Percentiles rank a stretch among this genome's conserved stretches.
phyloP scores from a whole-genome alignment of 2,113 vertebrate species.

The Takifugu bimaculatus region DNA sequence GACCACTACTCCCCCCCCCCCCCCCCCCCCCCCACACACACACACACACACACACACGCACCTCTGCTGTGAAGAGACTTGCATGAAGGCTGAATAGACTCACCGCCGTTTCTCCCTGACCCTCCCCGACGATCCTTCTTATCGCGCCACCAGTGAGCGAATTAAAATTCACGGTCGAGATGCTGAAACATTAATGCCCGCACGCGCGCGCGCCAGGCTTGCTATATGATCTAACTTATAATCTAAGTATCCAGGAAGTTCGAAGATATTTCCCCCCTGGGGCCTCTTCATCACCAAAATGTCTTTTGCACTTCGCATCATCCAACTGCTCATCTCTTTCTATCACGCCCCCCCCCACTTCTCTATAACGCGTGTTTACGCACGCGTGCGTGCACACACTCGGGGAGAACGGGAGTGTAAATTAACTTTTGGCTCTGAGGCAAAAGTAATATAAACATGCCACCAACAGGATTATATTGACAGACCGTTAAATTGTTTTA shows the following conservation, averaged over 20 bases:
- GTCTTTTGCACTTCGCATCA: conserved; percentile 49
- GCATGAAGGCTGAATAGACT: conserved; percentile 5
- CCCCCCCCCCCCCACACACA: no score
- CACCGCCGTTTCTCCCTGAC: neutral
- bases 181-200: conserved; percentile 11
- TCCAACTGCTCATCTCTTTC: conserved; percentile 18
- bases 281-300: conserved; percentile 56
- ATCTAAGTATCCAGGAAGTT: conserved; percentile 56
- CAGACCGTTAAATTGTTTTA: conserved; percentile 59
- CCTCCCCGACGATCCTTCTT: no score
- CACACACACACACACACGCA: no score
- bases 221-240: conserved; percentile 44
- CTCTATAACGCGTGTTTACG: neutral
- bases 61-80: neutral
- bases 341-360: no score
- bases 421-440: conserved; percentile 61
- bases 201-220: neutral
- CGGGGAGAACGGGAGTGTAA: conserved; percentile 20
- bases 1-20: neutral
- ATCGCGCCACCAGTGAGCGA: neutral
- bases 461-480: conserved; percentile 64
- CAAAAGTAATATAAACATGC: conserved; percentile 54
- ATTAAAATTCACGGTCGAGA: conserved; percentile 31
- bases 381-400: neutral
- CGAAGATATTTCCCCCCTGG: conserved; percentile 45